Conservation (phyloP, 2,888 invertebrate genomes). For the Netelia virgata region DNA sequence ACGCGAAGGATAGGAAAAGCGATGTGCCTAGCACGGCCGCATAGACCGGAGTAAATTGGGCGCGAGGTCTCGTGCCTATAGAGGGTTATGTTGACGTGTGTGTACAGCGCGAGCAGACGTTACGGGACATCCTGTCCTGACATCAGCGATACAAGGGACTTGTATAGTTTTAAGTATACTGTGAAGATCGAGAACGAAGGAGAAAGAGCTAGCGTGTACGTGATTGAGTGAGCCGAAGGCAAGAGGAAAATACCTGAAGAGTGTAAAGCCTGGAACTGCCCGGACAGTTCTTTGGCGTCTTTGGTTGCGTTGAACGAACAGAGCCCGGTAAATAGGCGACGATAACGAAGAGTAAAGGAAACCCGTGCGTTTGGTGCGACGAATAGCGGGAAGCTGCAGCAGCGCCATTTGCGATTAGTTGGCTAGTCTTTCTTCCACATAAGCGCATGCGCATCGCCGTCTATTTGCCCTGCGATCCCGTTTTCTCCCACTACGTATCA, state of each 20-base stretch:
- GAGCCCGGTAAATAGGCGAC: slow-evolving; percentile 47
- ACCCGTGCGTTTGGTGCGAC: slow-evolving; percentile 66
- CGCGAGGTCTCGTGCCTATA: slow-evolving; percentile 70
- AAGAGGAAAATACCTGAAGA: slow-evolving; percentile 64
- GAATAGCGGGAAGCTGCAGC: slow-evolving; percentile 75
- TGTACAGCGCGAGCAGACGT: slow-evolving; percentile 49
- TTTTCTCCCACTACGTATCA: slow-evolving; percentile 48
- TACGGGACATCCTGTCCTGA: slow-evolving; percentile 28
- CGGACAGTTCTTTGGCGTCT: slow-evolving; percentile 39
- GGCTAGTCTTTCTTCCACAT: slow-evolving; percentile 60
- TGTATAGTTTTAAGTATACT: background rate
- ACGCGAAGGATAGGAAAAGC: slow-evolving; percentile 67
- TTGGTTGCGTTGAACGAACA: slow-evolving; percentile 27
- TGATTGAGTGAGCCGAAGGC: slow-evolving; percentile 34
- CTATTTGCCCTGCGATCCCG: slow-evolving; percentile 57
- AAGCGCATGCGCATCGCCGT: slow-evolving; percentile 68
- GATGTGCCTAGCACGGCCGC: slow-evolving; percentile 48
- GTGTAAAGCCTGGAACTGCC: slow-evolving; percentile 29
- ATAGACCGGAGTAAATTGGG: slow-evolving; percentile 70
- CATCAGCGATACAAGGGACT: slow-evolving; percentile 15
- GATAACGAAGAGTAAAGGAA: slow-evolving; percentile 33
- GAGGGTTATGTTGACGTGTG: slow-evolving; percentile 75
- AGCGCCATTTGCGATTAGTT: slow-evolving; percentile 74
- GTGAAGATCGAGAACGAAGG: slow-evolving; percentile 46
- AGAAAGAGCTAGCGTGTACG: slow-evolving; percentile 55